Percentiles rank a stretch among this genome's conserved stretches.
Conservation (phyloP, 1,140 invertebrate genomes). For the Aradophagus sp. region DNA sequence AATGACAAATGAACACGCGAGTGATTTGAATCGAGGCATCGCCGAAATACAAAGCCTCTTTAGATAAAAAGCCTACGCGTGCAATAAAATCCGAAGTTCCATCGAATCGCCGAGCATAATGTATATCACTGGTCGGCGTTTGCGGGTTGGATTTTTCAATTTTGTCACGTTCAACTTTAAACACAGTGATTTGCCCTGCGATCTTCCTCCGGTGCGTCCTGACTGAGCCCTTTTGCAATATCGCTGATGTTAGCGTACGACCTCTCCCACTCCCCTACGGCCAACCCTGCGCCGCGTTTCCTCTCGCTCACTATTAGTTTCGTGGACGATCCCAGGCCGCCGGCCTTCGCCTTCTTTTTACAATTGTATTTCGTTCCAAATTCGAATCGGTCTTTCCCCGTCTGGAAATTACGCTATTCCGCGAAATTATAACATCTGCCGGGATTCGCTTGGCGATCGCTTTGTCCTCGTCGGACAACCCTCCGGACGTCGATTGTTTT, state of each 20-base stretch:
- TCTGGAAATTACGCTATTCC: slow-evolving; percentile 70
- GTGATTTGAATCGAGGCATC: no score
- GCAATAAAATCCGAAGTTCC: slow-evolving; percentile 28
- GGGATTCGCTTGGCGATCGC: slow-evolving; percentile 37
- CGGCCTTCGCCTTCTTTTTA: slow-evolving; percentile 45
- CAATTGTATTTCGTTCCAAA: slow-evolving; percentile 62
- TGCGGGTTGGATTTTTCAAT: slow-evolving; percentile 70
- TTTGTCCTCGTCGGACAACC: slow-evolving; percentile 45
- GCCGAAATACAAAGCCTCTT: no score
- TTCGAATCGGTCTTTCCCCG: slow-evolving; percentile 62
- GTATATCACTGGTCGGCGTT: slow-evolving; percentile 35
- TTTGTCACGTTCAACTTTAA: slow-evolving; percentile 76
- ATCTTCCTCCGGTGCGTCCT: slow-evolving; percentile 63
- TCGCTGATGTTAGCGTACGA: slow-evolving; percentile 60
- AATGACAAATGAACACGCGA: no score
- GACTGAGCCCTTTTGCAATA: slow-evolving; percentile 65
- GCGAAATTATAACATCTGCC: slow-evolving; percentile 74
- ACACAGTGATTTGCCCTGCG: slow-evolving; percentile 74
- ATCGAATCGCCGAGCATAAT: slow-evolving; percentile 17
- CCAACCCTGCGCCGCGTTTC: slow-evolving; percentile 12
- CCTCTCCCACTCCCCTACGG: slow-evolving; percentile 40
- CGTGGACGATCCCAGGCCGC: slow-evolving; percentile 31
- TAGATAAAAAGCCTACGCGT: not conserved
- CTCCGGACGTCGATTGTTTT: slow-evolving; percentile 58
- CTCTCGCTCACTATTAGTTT: slow-evolving; percentile 49